Percentiles rank a stretch among this genome's conserved stretches.
Conservation (phyloP, 2,888 invertebrate species). For the Drosophila ezoana region DNA sequence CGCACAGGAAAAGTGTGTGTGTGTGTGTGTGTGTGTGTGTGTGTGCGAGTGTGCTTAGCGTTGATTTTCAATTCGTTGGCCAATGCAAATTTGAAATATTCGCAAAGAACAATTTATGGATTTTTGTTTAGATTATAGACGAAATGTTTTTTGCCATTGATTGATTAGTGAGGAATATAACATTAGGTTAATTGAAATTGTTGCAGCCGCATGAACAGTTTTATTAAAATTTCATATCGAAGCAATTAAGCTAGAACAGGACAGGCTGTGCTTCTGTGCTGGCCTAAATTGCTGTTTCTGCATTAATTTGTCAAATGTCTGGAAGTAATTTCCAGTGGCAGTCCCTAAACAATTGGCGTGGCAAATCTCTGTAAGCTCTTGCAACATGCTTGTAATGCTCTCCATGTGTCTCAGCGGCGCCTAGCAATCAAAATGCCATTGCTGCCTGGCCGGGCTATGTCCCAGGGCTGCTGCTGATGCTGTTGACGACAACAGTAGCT, state of each 20-base stretch:
- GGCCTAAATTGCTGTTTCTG: conserved; percentile 5
- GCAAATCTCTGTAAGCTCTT: conserved; percentile 47
- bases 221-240: conserved; percentile 2
- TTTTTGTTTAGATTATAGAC: conserved; percentile 18
- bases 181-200: conserved; percentile 50
- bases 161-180: conserved; percentile 21
- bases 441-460: conserved; percentile 18
- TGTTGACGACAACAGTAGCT: conserved; percentile 31
- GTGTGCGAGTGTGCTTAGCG: too few species aligned
- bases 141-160: conserved; percentile 11
- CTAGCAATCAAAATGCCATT: conserved; percentile 64
- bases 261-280: background rate
- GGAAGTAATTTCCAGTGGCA: conserved; percentile 33
- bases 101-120: conserved; percentile 22
- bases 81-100: conserved; percentile 21
- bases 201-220: background rate
- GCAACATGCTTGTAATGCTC: conserved; percentile 44
- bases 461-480: conserved; percentile 22
- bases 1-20: background rate
- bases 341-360: conserved; percentile 62
- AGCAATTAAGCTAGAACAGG: conserved; percentile 13
- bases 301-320: conserved; percentile 47
- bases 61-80: conserved; percentile 19
- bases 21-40: background rate
- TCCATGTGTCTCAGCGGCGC: conserved; percentile 56